Conservation (phyloP, 2,797 vertebrate genomes). For the Ptychadena robeensis region DNA sequence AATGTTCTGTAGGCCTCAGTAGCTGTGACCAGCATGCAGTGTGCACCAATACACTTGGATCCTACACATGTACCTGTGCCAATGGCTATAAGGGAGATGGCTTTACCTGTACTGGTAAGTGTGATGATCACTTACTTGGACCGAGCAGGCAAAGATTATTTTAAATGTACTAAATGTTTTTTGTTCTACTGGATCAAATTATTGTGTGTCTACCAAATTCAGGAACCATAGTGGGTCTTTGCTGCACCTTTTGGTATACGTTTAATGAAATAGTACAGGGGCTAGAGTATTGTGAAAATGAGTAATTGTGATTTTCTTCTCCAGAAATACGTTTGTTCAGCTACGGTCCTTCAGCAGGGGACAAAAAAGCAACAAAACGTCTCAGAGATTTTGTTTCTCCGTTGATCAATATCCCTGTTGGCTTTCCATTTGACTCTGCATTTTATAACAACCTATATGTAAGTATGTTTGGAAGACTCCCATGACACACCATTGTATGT, state of each 20-base stretch:
- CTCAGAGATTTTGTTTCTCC: constrained; percentile 44
- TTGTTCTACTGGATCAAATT: background rate
- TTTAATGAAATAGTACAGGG: background rate
- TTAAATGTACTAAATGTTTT: too few species aligned
- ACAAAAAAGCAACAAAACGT: background rate
- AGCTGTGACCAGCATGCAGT: constrained; percentile 20
- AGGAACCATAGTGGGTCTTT: background rate
- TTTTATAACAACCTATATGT: constrained; percentile 60
- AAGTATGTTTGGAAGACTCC: constrained; percentile 15
- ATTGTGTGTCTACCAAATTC: too few species aligned
- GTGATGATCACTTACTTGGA: background rate
- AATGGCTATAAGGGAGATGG: constrained; percentile 42
- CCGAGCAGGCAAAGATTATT: too few species aligned
- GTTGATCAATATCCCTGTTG: constrained; percentile 49
- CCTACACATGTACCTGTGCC: constrained; percentile 16
- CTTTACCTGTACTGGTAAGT: constrained; percentile 36
- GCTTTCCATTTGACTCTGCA: constrained; percentile 56
- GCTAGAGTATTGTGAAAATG: too few species aligned
- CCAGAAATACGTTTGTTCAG: background rate
- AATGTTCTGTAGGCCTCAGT: constrained; percentile 19
- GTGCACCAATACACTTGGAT: constrained; percentile 34
- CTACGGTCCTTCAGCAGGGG: background rate
- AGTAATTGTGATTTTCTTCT: background rate
- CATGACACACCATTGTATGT: too few species aligned
- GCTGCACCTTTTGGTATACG: background rate